Conservation (phyloP, 2,797 vertebrate species). For the Sebastes matsubarae region DNA sequence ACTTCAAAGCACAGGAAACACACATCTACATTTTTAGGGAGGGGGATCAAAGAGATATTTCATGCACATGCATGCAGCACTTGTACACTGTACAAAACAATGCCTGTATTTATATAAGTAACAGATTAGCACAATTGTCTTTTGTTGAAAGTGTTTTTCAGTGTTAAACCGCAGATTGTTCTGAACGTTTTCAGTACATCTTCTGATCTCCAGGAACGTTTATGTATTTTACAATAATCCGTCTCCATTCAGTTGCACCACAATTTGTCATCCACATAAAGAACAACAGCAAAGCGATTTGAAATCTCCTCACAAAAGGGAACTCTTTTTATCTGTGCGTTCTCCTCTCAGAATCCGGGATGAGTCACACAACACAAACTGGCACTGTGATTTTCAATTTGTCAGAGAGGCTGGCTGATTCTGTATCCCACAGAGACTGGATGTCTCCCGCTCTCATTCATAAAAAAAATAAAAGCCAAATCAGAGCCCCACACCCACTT, state of each 20-base stretch:
- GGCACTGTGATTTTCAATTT: constrained; percentile 70
- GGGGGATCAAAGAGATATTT: constrained; percentile 49
- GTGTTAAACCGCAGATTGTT: constrained; percentile 15
- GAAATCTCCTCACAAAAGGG: constrained; percentile 40
- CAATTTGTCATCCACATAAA: constrained; percentile 51
- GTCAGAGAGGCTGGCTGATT: constrained; percentile 67
- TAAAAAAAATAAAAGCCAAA: constrained; percentile 61
- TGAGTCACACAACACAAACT: constrained; percentile 76
- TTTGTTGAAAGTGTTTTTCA: neutral
- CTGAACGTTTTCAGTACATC: constrained; percentile 14
- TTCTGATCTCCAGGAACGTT: constrained; percentile 25
- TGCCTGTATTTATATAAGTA: neutral
- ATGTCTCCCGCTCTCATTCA: constrained; percentile 75
- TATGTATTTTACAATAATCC: constrained; percentile 45
- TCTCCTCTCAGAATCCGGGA: constrained; percentile 59
- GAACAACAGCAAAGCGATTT: constrained; percentile 50
- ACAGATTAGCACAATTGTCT: neutral
- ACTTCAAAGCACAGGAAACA: constrained; percentile 70
- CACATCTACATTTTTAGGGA: constrained; percentile 20
- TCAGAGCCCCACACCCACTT: constrained; percentile 39
- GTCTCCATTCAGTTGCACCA: constrained; percentile 14
- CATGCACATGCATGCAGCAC: neutral
- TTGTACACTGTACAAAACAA: neutral
- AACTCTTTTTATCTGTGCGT: constrained; percentile 54
- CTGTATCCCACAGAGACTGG: constrained; percentile 54